Evolutionary conservation across 1,140 invertebrate genomes (phyloP).

Genomic region (Apis florea): DNA sequence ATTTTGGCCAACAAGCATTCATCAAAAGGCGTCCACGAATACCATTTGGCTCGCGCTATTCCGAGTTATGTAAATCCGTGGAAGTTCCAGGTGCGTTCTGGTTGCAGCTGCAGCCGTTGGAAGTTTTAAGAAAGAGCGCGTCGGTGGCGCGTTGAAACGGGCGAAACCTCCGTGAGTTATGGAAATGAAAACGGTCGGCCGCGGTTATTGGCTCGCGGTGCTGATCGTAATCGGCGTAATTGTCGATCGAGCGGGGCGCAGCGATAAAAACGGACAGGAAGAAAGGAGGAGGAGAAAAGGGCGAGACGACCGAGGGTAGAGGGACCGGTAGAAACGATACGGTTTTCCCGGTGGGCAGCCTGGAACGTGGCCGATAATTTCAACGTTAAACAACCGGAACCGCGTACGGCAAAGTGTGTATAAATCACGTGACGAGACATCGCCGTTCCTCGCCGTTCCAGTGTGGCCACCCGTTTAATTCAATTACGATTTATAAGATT

Average conservation of each 20-base stretch:
- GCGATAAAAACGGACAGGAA: not conserved
- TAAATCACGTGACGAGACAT: constrained; percentile 53
- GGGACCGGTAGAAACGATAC: not conserved
- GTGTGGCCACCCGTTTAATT: constrained; percentile 23
- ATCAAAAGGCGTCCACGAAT: not conserved
- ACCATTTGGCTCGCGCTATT: constrained; percentile 12
- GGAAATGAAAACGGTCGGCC: constrained; percentile 61
- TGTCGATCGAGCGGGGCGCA: constrained; percentile 54
- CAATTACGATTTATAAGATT: constrained; percentile 49
- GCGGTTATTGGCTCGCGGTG: constrained; percentile 56
- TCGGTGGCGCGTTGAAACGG: constrained; percentile 29
- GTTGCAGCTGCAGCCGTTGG: constrained; percentile 51
- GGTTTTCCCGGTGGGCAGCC: constrained; percentile 26
- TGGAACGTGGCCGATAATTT: constrained; percentile 45
- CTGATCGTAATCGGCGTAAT: constrained; percentile 65
- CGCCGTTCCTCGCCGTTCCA: constrained; percentile 7
- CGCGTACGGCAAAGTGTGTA: constrained; percentile 1
- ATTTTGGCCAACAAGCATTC: not conserved
- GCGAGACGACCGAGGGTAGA: not conserved
- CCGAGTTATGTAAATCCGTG: constrained; percentile 50
- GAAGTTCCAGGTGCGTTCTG: constrained; percentile 47
- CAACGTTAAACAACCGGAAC: constrained; percentile 59
- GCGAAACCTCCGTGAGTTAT: constrained; percentile 62
- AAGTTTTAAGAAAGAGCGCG: constrained; percentile 38
- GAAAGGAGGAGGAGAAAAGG: not conserved